Evolutionary conservation across 2,888 invertebrate species (phyloP).

Genomic region (Agrotis exclamationis): DNA sequence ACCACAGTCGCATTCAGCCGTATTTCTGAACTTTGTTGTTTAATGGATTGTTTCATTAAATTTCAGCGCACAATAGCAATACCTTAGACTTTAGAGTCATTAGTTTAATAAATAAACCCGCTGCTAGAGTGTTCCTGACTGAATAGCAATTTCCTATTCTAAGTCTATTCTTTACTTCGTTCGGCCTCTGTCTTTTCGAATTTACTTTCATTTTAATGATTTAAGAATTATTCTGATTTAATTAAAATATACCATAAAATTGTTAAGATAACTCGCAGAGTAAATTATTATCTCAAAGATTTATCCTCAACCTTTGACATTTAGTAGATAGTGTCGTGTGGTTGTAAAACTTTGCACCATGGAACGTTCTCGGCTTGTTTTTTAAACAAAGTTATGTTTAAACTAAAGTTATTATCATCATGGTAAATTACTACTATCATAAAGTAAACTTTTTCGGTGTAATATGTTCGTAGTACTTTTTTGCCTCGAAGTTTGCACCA

Average conservation of each 20-base stretch:
- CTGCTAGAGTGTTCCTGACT: background rate
- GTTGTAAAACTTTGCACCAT: conserved; percentile 27
- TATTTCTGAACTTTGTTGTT: background rate
- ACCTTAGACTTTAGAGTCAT: no score
- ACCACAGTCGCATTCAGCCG: background rate
- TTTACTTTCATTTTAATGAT: background rate
- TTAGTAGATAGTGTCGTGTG: conserved; percentile 48
- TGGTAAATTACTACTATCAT: conserved; percentile 5
- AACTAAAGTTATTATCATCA: background rate
- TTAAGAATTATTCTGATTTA: background rate
- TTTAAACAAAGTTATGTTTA: conserved; percentile 1
- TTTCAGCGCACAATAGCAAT: no score
- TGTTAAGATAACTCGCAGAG: background rate
- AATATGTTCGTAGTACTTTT: background rate
- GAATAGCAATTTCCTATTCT: background rate
- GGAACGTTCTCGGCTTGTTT: conserved; percentile 44
- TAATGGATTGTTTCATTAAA: background rate
- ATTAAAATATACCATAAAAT: conserved; percentile 8
- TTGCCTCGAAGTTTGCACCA: no score
- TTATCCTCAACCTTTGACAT: conserved; percentile 50
- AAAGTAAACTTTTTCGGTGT: background rate
- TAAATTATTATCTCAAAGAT: conserved; percentile 16
- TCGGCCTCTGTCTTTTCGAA: background rate
- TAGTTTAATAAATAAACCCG: no score
- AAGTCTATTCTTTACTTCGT: background rate